Percentiles rank a stretch among this genome's conserved stretches.
These are phyloP conservation scores for Lysandra coridon DNA, from an alignment of 2,888 invertebrate genomes.

Conservation along the genomic window DNA sequence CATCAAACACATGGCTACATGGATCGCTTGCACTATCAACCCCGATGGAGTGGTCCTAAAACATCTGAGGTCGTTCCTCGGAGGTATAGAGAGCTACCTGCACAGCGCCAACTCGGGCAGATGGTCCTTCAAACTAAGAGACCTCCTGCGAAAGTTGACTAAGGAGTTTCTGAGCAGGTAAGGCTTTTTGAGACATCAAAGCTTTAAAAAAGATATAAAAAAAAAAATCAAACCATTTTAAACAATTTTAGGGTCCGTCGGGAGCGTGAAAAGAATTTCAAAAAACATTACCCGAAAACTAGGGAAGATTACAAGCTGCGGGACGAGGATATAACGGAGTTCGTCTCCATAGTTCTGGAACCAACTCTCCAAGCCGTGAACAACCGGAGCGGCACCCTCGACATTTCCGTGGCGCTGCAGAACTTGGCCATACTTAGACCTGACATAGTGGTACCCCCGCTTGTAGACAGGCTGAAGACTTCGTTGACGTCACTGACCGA, in stretches of 20 bases:
- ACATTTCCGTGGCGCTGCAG: conserved; percentile 85
- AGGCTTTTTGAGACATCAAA: not conserved
- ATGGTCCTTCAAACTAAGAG: conserved; percentile 86
- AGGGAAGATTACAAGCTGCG: conserved; percentile 86
- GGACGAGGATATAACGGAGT: conserved; percentile 89
- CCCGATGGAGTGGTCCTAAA: conserved; percentile 84
- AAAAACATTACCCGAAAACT: conserved; percentile 85
- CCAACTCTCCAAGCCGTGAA: conserved; percentile 89
- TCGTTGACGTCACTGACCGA: conserved; percentile 93
- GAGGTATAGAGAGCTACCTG: conserved; percentile 91
- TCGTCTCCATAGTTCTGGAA: conserved; percentile 88
- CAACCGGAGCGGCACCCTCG: conserved; percentile 83
- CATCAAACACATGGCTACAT: conserved; percentile 75
- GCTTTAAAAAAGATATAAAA: not conserved
- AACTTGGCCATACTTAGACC: conserved; percentile 90
- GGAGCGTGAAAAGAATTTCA: conserved; percentile 82
- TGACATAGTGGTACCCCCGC: conserved; percentile 89
- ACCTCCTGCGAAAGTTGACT: conserved; percentile 85
- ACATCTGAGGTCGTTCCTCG: conserved; percentile 89
- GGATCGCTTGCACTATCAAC: conserved; percentile 83
- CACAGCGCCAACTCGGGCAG: conserved; percentile 93
- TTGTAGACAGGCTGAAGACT: conserved; percentile 89
- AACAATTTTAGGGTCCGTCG: conserved; percentile 72
- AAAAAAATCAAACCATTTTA: not conserved
- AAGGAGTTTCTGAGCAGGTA: conserved; percentile 83